Evolutionary conservation across 2,113 vertebrate species (phyloP).

Genomic region (human): DNA sequence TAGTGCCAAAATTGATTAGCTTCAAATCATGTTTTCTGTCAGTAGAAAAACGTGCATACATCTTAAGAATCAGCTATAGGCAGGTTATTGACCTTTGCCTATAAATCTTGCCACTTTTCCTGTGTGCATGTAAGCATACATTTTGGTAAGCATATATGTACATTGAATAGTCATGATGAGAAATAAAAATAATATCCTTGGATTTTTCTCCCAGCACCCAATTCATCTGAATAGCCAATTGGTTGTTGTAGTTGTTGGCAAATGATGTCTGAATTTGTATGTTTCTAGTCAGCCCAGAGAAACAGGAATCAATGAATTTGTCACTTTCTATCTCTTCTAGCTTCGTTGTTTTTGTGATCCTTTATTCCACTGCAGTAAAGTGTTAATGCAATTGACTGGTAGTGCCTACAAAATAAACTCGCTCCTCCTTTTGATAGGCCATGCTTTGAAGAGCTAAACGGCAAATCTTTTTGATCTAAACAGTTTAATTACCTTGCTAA

Average conservation of each 20-base stretch:
- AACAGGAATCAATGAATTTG: slow-evolving; percentile 18
- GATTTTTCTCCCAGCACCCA: neutral
- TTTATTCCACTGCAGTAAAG: neutral
- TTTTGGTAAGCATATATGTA: neutral
- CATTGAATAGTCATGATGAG: neutral
- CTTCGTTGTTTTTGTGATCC: slow-evolving; percentile 4
- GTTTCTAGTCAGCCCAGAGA: neutral
- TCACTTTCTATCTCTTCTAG: slow-evolving; percentile 24
- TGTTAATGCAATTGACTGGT: neutral
- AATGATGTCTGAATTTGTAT: neutral
- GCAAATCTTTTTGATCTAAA: neutral
- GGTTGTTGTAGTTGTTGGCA: neutral
- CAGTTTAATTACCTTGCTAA: neutral
- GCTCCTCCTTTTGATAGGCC: neutral
- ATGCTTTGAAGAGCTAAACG: slow-evolving; percentile 1
- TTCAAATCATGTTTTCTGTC: neutral
- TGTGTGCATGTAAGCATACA: neutral
- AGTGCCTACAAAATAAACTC: neutral
- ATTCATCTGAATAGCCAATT: neutral
- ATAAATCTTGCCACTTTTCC: neutral
- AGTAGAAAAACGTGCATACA: neutral
- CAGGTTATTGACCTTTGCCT: neutral
- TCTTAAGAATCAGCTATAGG: neutral
- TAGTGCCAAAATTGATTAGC: neutral
- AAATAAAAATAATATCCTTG: neutral